phyloP scores from a whole-genome alignment of 2,797 vertebrate genomes.

The Menidia menidia region DNA sequence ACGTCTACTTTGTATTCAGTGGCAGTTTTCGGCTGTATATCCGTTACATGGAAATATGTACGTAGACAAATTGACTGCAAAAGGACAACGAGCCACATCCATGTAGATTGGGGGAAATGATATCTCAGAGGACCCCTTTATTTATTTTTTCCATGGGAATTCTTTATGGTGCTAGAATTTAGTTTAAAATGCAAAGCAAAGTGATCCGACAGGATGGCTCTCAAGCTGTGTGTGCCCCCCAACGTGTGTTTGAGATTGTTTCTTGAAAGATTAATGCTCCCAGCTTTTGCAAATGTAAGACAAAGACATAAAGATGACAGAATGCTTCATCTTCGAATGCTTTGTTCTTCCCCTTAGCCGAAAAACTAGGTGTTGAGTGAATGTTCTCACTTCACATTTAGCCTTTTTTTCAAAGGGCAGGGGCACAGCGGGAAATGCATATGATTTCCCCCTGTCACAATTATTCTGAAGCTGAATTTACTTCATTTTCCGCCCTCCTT shows the following conservation, averaged over 20 bases:
- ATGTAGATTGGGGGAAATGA: slow-evolving; percentile 5
- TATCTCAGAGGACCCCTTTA: background rate
- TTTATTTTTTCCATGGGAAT: background rate
- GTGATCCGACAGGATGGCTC: background rate
- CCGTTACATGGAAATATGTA: background rate
- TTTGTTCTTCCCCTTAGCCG: slow-evolving; percentile 13
- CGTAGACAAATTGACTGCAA: slow-evolving; percentile 9
- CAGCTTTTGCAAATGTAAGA: background rate
- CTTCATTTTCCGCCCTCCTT: background rate
- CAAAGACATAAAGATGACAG: background rate
- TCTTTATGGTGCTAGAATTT: background rate
- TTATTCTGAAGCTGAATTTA: background rate
- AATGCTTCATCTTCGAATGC: background rate
- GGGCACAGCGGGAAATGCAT: background rate
- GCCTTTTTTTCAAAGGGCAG: background rate
- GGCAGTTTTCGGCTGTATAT: background rate
- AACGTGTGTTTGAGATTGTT: background rate
- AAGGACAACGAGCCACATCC: slow-evolving; percentile 11
- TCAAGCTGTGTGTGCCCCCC: background rate
- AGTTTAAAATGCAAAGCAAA: background rate
- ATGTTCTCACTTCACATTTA: background rate
- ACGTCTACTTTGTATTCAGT: slow-evolving; percentile 5
- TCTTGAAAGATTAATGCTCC: slow-evolving; percentile 1
- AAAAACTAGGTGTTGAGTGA: slow-evolving; percentile 14
- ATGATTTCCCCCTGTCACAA: background rate